Conservation (phyloP, 1,140 invertebrate species). For the Megalonaias nervosa region DNA sequence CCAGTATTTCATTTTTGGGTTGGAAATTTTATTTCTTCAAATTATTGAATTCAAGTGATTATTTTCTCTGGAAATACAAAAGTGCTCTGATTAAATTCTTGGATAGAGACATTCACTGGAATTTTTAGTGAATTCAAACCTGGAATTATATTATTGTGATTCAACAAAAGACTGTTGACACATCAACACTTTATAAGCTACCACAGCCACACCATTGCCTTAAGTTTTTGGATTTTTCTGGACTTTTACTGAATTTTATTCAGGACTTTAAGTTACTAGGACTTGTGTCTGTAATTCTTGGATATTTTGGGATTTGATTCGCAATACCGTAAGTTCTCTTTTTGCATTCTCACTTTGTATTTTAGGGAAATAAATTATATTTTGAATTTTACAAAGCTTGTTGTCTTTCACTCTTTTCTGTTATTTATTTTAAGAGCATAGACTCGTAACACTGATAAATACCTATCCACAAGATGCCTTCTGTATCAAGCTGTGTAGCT, state of each 20-base stretch:
- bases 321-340: too few species aligned
- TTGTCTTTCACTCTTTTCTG: not conserved
- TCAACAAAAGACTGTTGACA: too few species aligned
- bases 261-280: not conserved
- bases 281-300: not conserved
- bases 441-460: slow-evolving; percentile 30
- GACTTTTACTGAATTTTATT: too few species aligned
- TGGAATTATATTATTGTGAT: too few species aligned
- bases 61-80: too few species aligned
- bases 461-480: slow-evolving; percentile 86
- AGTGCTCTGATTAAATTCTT: too few species aligned
- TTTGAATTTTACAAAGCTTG: not conserved
- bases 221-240: too few species aligned
- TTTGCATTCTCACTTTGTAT: not conserved
- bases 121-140: too few species aligned
- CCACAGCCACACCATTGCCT: too few species aligned
- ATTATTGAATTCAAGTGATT: too few species aligned
- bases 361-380: not conserved
- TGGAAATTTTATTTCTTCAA: not conserved
- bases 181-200: too few species aligned
- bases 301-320: not conserved
- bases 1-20: not conserved
- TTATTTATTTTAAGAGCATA: not conserved
- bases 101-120: too few species aligned
- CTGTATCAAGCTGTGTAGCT: slow-evolving; percentile 80